These are phyloP conservation scores for Fissipunctia ypsillon DNA, from an alignment of 2,888 invertebrate genomes.

Conservation along the genomic window DNA sequence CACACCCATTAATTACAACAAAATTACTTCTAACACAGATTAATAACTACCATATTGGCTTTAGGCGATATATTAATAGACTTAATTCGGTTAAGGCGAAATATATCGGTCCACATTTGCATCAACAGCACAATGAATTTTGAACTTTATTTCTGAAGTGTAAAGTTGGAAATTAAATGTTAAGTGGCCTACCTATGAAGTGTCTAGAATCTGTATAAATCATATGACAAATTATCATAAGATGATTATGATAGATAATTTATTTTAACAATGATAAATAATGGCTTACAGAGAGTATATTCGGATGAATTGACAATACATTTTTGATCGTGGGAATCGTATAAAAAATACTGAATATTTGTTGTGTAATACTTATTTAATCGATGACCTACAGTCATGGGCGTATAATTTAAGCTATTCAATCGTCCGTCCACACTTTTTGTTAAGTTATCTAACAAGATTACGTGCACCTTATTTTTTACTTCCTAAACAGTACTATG, in stretches of 20 bases:
- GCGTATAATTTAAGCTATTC: slow-evolving; percentile 30
- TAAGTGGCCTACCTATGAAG: slow-evolving; percentile 33
- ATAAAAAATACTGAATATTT: slow-evolving; percentile 24
- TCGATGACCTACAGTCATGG: slow-evolving; percentile 22
- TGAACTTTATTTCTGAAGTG: not conserved
- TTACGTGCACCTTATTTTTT: slow-evolving; percentile 26
- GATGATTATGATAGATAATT: slow-evolving; percentile 56
- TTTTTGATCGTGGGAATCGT: slow-evolving; percentile 56
- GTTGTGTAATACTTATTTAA: slow-evolving; percentile 48
- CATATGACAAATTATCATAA: slow-evolving; percentile 64
- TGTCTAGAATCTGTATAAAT: slow-evolving; percentile 57
- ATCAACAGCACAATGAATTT: not conserved
- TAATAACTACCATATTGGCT: slow-evolving; percentile 64
- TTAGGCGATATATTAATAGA: slow-evolving; percentile 58
- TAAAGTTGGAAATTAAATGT: slow-evolving; percentile 23
- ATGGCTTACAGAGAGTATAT: slow-evolving; percentile 34
- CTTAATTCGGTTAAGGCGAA: slow-evolving; percentile 44
- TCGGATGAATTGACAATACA: slow-evolving; percentile 41
- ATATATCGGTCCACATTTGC: slow-evolving; percentile 20
- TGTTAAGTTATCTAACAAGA: slow-evolving; percentile 42
- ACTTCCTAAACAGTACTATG: slow-evolving; percentile 24
- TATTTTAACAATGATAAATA: slow-evolving; percentile 62
- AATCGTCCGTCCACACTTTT: slow-evolving; percentile 36
- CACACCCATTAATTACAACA: slow-evolving; percentile 65
- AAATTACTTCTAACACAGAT: slow-evolving; percentile 65